Evolutionary conservation across 1,140 invertebrate genomes (phyloP), one percentile per base, ranked within the genome.

Genomic region (Micrasema longulum): DNA sequence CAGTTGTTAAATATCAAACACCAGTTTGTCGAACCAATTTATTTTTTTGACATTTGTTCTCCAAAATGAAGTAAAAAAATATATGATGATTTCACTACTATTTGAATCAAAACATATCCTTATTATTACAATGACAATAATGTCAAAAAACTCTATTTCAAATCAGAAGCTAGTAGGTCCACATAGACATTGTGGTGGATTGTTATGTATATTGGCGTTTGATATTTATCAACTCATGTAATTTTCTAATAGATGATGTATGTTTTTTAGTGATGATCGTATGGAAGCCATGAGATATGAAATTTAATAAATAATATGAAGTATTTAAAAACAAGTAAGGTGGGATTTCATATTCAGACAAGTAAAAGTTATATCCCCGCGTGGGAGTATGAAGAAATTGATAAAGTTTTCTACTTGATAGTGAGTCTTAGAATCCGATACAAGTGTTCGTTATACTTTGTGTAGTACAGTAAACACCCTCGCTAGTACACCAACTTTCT

Each of bases 371-470:
- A 26, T 20, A 22, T 6, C n/a, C 14, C 2, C 10, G 7, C 12
- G 11, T 55, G 9, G 35, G 55, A 20, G 14, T 38, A 60, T 11
- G 35, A 36, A 60, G 55, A 60, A 60, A 60, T 60, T 60, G 55
- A 60, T 60, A 60, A 60, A 60, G 35, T 60, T 60, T 60, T 12
- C 35, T 41, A 41, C 55, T 60, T 38, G 55, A 18, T 11, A 60
- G 52, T 11, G 18, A 11, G 14, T 35, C 20, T 60, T 18, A 14
- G 35, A 60, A 38, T 41, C 23, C 23, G 50, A 53, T 60, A 60
- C 36, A 60, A 55, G 43, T 16, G 43, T 47, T 47, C n/a, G n/a
- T n/a, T n/a, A n/a, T n/a, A n/a, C n/a, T n/a, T n/a, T n/a, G n/a
- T n/a, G n/a, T n/a, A n/a, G 5, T 2, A 47, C 14, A 1, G 1